Evolutionary conservation across 2,888 invertebrate species (phyloP), one percentile per base, ranked within the genome.

Genomic region (Stratiomys singularior): DNA sequence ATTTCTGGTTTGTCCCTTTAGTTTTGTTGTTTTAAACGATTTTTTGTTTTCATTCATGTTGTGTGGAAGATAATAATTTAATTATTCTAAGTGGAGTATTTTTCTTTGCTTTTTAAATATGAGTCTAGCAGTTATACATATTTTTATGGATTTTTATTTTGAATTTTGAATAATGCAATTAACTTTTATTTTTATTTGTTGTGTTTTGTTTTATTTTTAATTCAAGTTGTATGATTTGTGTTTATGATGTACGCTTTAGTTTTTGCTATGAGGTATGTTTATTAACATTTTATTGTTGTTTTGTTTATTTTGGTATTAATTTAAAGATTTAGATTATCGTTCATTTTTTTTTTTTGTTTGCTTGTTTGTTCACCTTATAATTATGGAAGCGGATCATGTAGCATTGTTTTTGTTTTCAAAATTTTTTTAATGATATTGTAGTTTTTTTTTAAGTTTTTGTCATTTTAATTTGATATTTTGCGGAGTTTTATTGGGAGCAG

Each of bases 331-430:
- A 37, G 9, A 37, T 37, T 37, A 44, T 66, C 23, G 18, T 60
- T 60, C 13, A 60, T 23, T 25, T 60, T 25, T 23, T 21, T 23
- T 60, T 0, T 18, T 60, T 21, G 18, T 21, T 23, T 60, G 11
- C 21, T 0, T 60, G n/a, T n/a, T 11, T 60, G 11, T 2, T 30
- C 37, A 27, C 4, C 74, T 74, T 74, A 74, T 30, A 60, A 60
- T 74, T 60, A 74, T 74, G 74, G 74, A 74, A 74, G 74, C 74
- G 74, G 74, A 74, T 74, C 74, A 74, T 74, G 74, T 60, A 74
- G 74, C 74, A 74, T 37, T 58, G n/a, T 56, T 58, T 30, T 52
- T 25, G 28, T 15, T 58, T 58, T 74, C 23, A 15, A 5, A 13
- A 1, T 52, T 52, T 52, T 13, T 37, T 37, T 37, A 9, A 5